Conservation (phyloP, 2,888 invertebrate species). For the Ochropleura leucogaster region DNA sequence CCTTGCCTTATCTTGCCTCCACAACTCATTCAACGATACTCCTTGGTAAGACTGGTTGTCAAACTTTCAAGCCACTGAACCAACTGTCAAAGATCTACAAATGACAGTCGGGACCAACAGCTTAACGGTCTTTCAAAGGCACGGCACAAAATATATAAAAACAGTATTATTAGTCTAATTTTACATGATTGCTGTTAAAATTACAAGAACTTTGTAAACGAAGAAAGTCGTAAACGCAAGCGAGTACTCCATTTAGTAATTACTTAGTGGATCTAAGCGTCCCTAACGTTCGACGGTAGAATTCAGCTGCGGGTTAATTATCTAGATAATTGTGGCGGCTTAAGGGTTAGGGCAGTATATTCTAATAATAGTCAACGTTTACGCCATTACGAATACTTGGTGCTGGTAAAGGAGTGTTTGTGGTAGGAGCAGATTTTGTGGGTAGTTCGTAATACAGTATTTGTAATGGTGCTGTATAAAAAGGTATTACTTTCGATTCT, state of each 20-base stretch:
- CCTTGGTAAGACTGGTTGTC: too few relatives aligned
- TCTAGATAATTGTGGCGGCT: constrained; percentile 68
- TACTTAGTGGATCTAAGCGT: constrained; percentile 43
- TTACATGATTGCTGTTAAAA: background rate
- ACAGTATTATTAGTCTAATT: background rate
- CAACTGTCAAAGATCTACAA: too few relatives aligned
- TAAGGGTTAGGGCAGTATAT: constrained; percentile 63
- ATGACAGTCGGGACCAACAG: too few relatives aligned
- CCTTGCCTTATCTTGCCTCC: too few relatives aligned
- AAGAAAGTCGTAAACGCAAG: background rate
- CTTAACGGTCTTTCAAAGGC: too few relatives aligned
- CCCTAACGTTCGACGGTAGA: constrained; percentile 45
- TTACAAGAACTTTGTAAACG: background rate
- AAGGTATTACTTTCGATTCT: constrained; percentile 11
- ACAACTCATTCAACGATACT: too few relatives aligned
- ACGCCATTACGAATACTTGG: constrained; percentile 52
- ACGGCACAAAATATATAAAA: background rate
- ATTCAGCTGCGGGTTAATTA: constrained; percentile 67
- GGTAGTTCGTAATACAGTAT: background rate
- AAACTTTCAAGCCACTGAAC: too few relatives aligned
- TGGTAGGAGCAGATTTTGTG: constrained; percentile 48
- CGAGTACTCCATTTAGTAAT: constrained; percentile 37
- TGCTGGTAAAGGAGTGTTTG: constrained; percentile 34
- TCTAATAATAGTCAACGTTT: constrained; percentile 60
- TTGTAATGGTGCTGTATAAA: background rate